Base-by-base conservation (phyloP, 92 coral and sea anemone species). In the Actinostola sp. region DNA sequence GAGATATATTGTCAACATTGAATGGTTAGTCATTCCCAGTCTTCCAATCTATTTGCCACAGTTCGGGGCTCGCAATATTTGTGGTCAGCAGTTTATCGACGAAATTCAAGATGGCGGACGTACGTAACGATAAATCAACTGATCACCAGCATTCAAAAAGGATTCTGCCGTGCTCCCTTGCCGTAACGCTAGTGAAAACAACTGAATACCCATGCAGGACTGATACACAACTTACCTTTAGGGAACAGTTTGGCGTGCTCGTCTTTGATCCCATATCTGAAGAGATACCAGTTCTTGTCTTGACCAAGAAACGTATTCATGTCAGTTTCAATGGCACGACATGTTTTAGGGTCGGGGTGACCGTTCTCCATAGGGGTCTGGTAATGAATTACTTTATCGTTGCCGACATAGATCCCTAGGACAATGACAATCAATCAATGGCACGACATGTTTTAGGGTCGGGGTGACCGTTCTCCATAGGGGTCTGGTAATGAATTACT, bases 331-430 rank as follows among this genome's bases (percentile, higher is more conserved):
- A 80, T 86, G 61, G 87, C 84, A 2, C 80, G 72, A 34, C 71
- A 73, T 50, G 67, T 77, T 17, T 80, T 77, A 26, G 76, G 83
- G 29, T 82, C 84, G 48, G 77, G 85, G 32, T 70, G 62, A 15
- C 84, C 89, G 41, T 82, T 87, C 61, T 90, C 97, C 83, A 90
- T 85, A 15, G 97, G 96, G 26, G 97, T 90, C 70, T 82, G 80
- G 49, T 82, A 89, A 71, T 89, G 97, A 23, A 78, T 78, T 43
- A 90, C 92, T 58, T 76, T 76, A 35, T 78, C 80, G 15, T 76
- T 49, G 15, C 82, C 92, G 69, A 75, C 62, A 46, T 63, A 83
- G 52, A 90, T 90, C 8, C 97, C 97, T 90, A 23, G n/a, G 49
- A 66, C 9, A 19, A 29, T 19, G 32, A 8, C 4, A 17, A 48